phyloP scores from a whole-genome alignment of 64 coral and sea anemone species.

The Pocillopora verrucosa region DNA sequence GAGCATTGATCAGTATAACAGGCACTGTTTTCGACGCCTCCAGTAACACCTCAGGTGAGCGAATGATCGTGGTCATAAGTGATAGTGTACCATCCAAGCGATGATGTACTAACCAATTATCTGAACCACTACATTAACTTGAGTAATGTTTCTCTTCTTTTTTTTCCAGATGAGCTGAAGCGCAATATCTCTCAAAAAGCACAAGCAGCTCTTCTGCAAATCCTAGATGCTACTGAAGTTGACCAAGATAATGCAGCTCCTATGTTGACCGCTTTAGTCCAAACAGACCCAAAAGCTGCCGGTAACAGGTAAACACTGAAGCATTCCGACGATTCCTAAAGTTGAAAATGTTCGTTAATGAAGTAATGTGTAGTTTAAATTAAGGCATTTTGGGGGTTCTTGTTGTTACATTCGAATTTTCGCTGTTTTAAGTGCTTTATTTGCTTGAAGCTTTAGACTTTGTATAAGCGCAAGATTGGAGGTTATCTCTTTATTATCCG shows the following conservation, averaged over 20 bases:
- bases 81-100: neutral
- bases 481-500: too few species aligned
- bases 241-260: neutral
- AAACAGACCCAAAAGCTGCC: neutral
- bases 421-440: too few species aligned
- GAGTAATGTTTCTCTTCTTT: neutral
- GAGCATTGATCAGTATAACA: neutral
- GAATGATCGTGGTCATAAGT: neutral
- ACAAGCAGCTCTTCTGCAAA: neutral
- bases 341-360: too few species aligned
- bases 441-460: too few species aligned
- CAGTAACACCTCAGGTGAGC: neutral
- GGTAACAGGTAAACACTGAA: neutral
- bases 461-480: too few species aligned
- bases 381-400: too few species aligned
- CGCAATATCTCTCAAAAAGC: neutral
- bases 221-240: neutral
- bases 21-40: neutral
- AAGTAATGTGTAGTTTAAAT: too few species aligned
- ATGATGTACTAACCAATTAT: neutral
- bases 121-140: too few species aligned
- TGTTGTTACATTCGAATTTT: too few species aligned
- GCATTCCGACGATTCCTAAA: too few species aligned
- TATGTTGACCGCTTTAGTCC: neutral
- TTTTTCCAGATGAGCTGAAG: conserved; percentile 2